Base-by-base conservation (phyloP, 2,797 vertebrate species). In the Rhinella marina region DNA sequence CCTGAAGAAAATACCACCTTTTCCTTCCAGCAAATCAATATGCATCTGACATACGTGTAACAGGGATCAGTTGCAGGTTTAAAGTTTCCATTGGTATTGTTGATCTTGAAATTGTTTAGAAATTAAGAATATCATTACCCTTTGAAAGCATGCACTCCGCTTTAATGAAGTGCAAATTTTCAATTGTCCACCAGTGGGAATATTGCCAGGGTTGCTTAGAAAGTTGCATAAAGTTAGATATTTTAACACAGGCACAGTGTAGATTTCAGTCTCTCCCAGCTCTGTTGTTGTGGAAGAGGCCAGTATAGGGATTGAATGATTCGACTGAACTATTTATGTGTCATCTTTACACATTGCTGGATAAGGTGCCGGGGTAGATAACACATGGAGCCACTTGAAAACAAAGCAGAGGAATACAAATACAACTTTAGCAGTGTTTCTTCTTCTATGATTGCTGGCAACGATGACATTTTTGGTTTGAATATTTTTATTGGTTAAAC, bases 81-180 rank as follows among this genome's bases (percentile, higher is more conserved):
- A 8, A 4, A 81, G 48, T 91, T 92, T 91, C 73, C 84, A 75
- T 90, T 90, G 78, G 59, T 64, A 89, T 90, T 91, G 77, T 90
- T 80, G 29, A 90, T 75, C 2, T 2, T 87, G 50, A 91, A 86
- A 82, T 90, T 91, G 77, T 90, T 89, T 87, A n/a, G 86, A 89
- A 87, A 91, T 70, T 83, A 88, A 90, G 76, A 72, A 64, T 90
- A 62, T 75, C 76, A 86, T 88, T 91, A 81, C 89, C 21, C 6
- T 82, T 61, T 90, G 85, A 57, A 89, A 92, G 50, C 88, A 91
- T 21, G 64, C 88, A 86, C 13, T 86, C 81, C 48, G 62, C 88
- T 86, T 89, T 89, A 89, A 87, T 89, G 85, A 87, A 89, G 85
- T 86, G 88, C 88, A 89, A 78, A 84, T 84, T 89, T 87, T 80